phyloP scores from a whole-genome alignment of 2,888 invertebrate genomes.

The Drosophila melanosoma region DNA sequence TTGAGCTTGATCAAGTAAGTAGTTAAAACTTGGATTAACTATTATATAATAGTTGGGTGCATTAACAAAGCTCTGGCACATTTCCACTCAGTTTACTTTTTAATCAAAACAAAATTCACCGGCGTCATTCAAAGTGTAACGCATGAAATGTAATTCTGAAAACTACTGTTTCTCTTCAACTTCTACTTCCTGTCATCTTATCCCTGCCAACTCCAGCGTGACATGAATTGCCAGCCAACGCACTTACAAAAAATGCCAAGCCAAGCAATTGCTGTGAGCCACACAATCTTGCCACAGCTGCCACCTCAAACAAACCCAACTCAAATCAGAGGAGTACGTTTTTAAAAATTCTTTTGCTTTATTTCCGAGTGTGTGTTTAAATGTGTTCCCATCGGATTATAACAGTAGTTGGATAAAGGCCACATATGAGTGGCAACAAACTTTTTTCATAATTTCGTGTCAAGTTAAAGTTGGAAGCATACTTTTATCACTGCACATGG shows the following conservation, averaged over 20 bases:
- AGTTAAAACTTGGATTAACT: background rate
- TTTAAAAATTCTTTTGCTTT: slow-evolving; percentile 67
- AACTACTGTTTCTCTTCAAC: background rate
- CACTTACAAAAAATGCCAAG: slow-evolving; percentile 27
- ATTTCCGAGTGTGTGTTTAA: slow-evolving; percentile 15
- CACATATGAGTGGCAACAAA: slow-evolving; percentile 39
- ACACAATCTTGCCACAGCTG: slow-evolving; percentile 13
- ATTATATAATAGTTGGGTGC: background rate
- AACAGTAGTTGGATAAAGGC: slow-evolving; percentile 37
- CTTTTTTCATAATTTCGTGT: slow-evolving; percentile 62
- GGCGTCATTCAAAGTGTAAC: slow-evolving; percentile 2
- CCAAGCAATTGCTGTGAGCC: slow-evolving; percentile 33
- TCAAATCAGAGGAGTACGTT: slow-evolving; percentile 2
- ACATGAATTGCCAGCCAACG: slow-evolving; percentile 52
- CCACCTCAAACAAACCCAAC: slow-evolving; percentile 4
- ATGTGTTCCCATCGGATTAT: slow-evolving; percentile 15
- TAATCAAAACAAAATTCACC: background rate
- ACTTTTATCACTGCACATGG: slow-evolving; percentile 23
- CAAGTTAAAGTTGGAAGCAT: slow-evolving; percentile 38
- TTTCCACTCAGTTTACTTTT: background rate
- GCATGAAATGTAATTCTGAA: slow-evolving; percentile 19
- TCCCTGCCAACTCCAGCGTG: slow-evolving; percentile 28
- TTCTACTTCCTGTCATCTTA: slow-evolving; percentile 10
- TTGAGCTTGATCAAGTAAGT: background rate
- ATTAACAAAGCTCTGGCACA: background rate